Base-by-base conservation (phyloP, 1,140 invertebrate species). In the Reticulitermes speratus region DNA sequence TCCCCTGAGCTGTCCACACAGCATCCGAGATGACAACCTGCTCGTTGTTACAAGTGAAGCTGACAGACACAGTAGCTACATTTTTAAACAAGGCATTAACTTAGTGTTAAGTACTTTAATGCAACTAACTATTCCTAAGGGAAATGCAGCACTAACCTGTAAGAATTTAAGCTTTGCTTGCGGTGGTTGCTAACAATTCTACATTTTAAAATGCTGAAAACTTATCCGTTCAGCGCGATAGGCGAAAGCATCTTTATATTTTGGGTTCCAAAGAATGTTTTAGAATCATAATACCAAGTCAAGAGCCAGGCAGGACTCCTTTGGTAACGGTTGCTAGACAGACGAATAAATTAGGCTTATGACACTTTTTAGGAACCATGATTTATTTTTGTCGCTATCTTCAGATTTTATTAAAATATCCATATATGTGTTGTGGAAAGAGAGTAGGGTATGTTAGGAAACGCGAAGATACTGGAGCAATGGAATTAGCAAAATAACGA, bases 31-130 rank as follows among this genome's bases (percentile, higher is more conserved):
- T 84, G 84, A 84, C 84, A 23, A 55, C 84, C 14, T 84, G 84
- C 48, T 84, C 84, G 48, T 65, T 84, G 84, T 84, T 84, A 65
- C 84, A 84, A 45, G 84, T 84, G 84, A 84, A 84, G 84, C 55
- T 84, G 30, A 32, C 84, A 30, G 52, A 84, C 38, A 48, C 45
- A 84, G 84, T 84, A 84, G 59, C 16, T 45, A 84, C 84, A 52
- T 84, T 84, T 84, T 45, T 30, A 75, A 75, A 75, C 65, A 75
- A 75, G 65, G 30, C n/a, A 44, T 32, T 83, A 44, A 44, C 9
- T 82, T 82, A 14, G 30, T 82, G 19, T 83, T 83, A 45, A 3
- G 55, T 25, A 84, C 30, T 25, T 55, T 84, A 52, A 55, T 25
- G 23, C 16, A 25, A 84, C 30, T 84, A 84, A 84, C 84, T 1